These are phyloP conservation scores for Ageneiosus marmoratus DNA, from an alignment of 2,113 vertebrate species.

Conservation along the genomic window DNA sequence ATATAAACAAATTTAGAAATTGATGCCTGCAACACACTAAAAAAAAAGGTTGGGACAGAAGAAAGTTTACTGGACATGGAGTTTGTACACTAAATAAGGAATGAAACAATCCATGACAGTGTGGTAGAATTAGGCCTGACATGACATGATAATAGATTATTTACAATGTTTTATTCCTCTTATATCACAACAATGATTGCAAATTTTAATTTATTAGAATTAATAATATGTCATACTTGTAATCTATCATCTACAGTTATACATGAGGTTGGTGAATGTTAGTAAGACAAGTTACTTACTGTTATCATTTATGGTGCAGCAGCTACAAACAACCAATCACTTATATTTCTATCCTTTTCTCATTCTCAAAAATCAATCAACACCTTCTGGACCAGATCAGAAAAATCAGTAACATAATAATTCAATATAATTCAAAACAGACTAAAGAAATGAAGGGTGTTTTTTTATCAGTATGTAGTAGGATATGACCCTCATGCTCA, in stretches of 20 bases:
- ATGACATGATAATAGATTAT: background rate
- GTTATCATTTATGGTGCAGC: background rate
- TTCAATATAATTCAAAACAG: background rate
- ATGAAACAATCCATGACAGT: background rate
- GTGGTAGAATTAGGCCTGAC: background rate
- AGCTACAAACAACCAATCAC: background rate
- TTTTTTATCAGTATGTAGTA: background rate
- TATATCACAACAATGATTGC: background rate
- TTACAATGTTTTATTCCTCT: background rate
- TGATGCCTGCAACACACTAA: too few relatives aligned
- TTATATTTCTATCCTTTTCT: background rate
- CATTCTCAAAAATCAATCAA: background rate
- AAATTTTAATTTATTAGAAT: background rate
- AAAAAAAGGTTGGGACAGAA: too few relatives aligned
- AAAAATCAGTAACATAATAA: background rate
- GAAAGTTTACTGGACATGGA: too few relatives aligned
- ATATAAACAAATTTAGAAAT: too few relatives aligned
- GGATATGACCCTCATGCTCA: background rate
- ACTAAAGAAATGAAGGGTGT: too few relatives aligned
- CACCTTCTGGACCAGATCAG: background rate
- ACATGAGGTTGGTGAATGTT: background rate
- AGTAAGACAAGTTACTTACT: background rate
- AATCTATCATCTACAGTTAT: background rate
- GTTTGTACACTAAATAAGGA: background rate
- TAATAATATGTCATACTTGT: background rate